Base-by-base conservation (phyloP, 1,140 invertebrate species). In the Ericerus pela region DNA sequence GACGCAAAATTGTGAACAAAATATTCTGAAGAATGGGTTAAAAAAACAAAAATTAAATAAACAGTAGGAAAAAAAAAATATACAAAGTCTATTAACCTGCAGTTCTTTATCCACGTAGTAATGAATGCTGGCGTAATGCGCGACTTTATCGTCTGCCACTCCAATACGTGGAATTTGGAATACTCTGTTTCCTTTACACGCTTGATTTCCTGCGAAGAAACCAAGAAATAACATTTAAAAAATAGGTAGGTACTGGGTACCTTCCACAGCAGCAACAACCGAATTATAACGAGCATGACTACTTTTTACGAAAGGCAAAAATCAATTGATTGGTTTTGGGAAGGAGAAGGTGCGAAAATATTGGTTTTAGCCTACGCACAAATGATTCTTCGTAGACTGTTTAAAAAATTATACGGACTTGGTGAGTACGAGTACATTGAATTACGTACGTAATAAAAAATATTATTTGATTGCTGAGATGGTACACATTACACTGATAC, bases 61-160 rank as follows among this genome's bases (percentile, higher is more conserved):
- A 33, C n/a, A 33, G 10, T 18, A 38, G 36, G 3, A 47, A 47
- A 47, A 47, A 24, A 24, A 5, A 47, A 22, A n/a, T 37, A 37
- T 36, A 54, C 37, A 37, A 58, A 29, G 4, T 51, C 11, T 33
- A 56, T 62, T 65, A 68, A 81, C 80, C 76, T 88, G 81, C 18
- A 94, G 67, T 67, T 93, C 89, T 72, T 94, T 94, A 69, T 95
- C 91, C 0, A 85, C 85, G 70, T 94, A 94, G 69, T 92, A 94
- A 64, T 94, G 86, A 0, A 94, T 71, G 5, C 84, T 83, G 0
- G 88, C 89, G 64, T 92, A 93, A 64, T 93, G 88, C 1, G 88
- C 82, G 0, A 95, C 82, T 69, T 89, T 88, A 64, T 91, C 85
- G 56, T 88, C 84, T 8, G 88, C 82, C 1, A 94, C 85, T 11